phyloP scores from a whole-genome alignment of 2,113 vertebrate species.

The Embiotoca jacksoni region DNA sequence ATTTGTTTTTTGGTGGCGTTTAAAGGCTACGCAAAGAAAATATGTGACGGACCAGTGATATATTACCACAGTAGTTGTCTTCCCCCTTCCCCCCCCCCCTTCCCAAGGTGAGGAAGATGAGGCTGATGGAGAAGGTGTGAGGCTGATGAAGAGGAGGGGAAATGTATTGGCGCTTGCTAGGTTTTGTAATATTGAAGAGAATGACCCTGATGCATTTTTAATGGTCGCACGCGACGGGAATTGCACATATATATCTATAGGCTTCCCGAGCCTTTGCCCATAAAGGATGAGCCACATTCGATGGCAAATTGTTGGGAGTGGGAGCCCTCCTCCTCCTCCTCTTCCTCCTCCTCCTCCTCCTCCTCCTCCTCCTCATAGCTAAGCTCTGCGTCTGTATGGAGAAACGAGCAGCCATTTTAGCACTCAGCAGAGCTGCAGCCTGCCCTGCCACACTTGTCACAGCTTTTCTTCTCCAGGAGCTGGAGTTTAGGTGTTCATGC shows the following conservation, averaged over 20 bases:
- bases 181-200: too few species aligned
- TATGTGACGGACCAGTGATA: background rate
- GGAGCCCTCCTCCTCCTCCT: slow-evolving; percentile 17
- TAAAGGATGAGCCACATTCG: slow-evolving; percentile 46
- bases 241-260: too few species aligned
- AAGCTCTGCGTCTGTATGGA: slow-evolving; percentile 64
- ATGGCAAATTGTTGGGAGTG: slow-evolving; percentile 37
- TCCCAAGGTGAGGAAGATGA: too few species aligned
- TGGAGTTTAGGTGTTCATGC: slow-evolving; percentile 21
- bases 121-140: too few species aligned
- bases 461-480: slow-evolving; percentile 50
- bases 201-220: too few species aligned
- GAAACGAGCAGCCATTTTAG: slow-evolving; percentile 76
- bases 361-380: slow-evolving; percentile 34
- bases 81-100: too few species aligned
- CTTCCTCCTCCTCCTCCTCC: too few species aligned
- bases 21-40: background rate
- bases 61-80: too few species aligned
- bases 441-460: slow-evolving; percentile 51
- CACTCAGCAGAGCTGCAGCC: slow-evolving; percentile 64
- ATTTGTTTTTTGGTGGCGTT: background rate
- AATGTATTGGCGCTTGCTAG: too few species aligned
- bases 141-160: too few species aligned
- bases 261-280: too few species aligned
- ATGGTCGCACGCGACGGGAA: too few species aligned